Base-by-base conservation (phyloP, 2,888 invertebrate species). In the Tetrapedia diversipes region DNA sequence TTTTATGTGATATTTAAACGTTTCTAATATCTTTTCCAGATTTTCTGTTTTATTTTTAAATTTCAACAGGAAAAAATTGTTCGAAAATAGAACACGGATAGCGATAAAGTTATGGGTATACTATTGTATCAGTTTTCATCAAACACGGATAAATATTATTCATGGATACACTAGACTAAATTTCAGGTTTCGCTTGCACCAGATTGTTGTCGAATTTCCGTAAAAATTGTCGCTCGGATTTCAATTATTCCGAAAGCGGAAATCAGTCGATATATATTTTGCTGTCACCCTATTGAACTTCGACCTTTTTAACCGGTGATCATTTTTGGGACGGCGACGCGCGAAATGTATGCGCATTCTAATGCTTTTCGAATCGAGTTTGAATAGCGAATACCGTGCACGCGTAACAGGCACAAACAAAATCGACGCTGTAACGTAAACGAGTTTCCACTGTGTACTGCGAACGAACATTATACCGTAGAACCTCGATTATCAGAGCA, bases 291-390 rank as follows among this genome's bases (percentile, higher is more conserved):
- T 37, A n/a, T 59, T 29, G 57, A 49, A 47, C 57, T 47, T 67
- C 37, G 16, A 8, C 22, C 47, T 32, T 59, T 59, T 41, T 19
- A 4, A 39, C 6, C 32, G n/a, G 11, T 47, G 57, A 59, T 59
- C 59, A 60, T 39, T 67, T 49, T 60, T 60, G 37, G 47, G 29
- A 39, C 39, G 32, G 37, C 57, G 37, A 29, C 19, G 22, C 27
- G 39, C 11, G 22, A 49, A 39, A 67, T 67, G 7, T 60, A 59
- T 67, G 67, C 39, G 49, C 59, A 59, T 67, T 29, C 49, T 59
- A 49, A 59, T 59, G 67, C 39, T 59, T 49, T 39, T 39, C 49
- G 29, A 22, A 67, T 49, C 49, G 67, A 39, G 29, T 49, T 66
- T 41, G 41, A 16, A 53, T 24, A 49, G 19, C 10, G 49, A 61